Base-by-base conservation (phyloP, 2,888 invertebrate species). In the Beris chalybata region DNA sequence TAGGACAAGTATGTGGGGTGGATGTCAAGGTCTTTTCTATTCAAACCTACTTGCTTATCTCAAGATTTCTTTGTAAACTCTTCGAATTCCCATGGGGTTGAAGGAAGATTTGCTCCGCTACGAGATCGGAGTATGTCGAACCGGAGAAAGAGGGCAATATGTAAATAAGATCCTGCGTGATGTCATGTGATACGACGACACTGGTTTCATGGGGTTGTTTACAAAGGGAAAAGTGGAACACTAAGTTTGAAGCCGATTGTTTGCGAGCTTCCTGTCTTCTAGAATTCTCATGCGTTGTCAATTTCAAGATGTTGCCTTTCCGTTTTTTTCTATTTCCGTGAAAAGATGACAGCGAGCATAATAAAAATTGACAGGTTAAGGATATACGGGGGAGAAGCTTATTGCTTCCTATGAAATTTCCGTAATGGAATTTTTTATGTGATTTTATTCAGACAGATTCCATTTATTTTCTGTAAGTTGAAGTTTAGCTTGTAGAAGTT, bases 121-220 rank as follows among this genome's bases (percentile, higher is more conserved):
- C 15, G 11, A 2, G 30, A 29, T 52, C 9, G 7, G 22, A 22
- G 22, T 22, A 22, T 9, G 44, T 44, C 44, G 44, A 44, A 56
- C 43, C 44, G 32, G 32, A 3, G 44, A 13, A 44, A 5, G 9
- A 56, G 56, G 56, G 56, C 44, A 56, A 56, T 56, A 56, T 56
- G 56, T n/a, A 56, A 56, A 56, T 56, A 56, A 56, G 56, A 44
- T 56, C 56, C 56, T 56, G n/a, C 9, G 44, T 22, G 44, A 44
- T 56, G 56, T 55, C 38, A 31, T 32, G 38, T 55, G 55, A 55
- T 32, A 55, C 15, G 38, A 38, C 38, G 55, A 55, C 55, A 55
- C 38, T 13, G 55, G 38, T 55, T 55, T 55, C 15, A 30, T n/a
- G 9, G 44, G 44, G 52, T 52, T 22, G 52, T 9, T 22, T 22